phyloP scores from a whole-genome alignment of 2,113 vertebrate species.

The Podocnemis expansa region DNA sequence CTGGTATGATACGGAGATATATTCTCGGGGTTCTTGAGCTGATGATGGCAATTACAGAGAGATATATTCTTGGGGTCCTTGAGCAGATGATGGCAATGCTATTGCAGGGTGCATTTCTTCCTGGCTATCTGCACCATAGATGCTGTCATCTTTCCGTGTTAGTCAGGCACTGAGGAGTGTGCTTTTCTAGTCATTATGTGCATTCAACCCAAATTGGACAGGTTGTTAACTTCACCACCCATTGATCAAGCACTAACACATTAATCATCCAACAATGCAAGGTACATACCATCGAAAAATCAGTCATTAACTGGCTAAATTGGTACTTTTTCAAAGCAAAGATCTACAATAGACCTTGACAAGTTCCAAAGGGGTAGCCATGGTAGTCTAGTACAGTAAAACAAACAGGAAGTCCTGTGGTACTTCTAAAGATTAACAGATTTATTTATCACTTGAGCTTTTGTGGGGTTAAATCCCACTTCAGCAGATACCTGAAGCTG shows the following conservation, averaged over 20 bases:
- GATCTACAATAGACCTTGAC: not conserved
- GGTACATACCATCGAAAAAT: constrained; percentile 8
- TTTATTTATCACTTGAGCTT: no score
- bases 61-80: not conserved
- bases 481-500: no score
- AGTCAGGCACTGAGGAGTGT: not conserved
- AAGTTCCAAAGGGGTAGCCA: no score
- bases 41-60: not conserved
- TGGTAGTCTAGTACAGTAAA: no score
- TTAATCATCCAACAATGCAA: constrained; percentile 10
- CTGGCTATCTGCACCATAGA: not conserved
- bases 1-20: not conserved
- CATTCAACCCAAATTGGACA: not conserved
- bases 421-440: no score
- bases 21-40: not conserved
- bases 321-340: not conserved
- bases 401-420: no score
- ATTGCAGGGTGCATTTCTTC: not conserved
- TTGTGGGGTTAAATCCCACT: no score
- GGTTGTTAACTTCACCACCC: not conserved
- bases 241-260: constrained; percentile 19
- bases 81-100: not conserved
- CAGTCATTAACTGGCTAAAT: constrained; percentile 4
- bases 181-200: not conserved
- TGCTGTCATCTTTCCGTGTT: not conserved